phyloP scores from a whole-genome alignment of 53 echinoderm and acorn worm species.

The Glandiceps talaboti region DNA sequence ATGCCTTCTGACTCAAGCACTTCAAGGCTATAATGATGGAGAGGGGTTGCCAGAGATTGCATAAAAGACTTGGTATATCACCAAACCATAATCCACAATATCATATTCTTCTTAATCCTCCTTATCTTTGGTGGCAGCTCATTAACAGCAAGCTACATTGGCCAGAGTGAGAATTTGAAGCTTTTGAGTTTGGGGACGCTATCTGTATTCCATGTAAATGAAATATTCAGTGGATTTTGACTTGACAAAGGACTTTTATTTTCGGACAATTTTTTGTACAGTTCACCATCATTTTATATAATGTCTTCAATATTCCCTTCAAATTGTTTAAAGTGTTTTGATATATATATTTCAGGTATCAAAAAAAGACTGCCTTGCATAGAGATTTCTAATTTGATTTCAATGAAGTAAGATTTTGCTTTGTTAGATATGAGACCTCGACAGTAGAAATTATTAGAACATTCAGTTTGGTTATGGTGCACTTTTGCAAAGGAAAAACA shows the following conservation, averaged over 20 bases:
- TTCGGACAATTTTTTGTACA: not conserved
- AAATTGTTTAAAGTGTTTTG: no score
- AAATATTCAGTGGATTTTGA: not conserved
- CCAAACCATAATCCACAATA: not conserved
- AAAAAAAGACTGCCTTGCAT: no score
- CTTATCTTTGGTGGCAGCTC: not conserved
- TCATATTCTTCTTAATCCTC: not conserved
- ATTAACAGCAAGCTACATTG: not conserved
- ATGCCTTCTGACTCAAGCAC: no score
- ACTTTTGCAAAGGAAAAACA: no score
- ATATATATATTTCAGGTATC: no score
- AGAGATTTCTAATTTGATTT: no score
- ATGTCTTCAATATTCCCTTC: no score
- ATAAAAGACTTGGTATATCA: not conserved
- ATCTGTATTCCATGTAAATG: not conserved
- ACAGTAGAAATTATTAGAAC: no score
- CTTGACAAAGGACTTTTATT: not conserved
- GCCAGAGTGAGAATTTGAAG: not conserved
- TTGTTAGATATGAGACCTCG: no score
- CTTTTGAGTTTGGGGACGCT: not conserved
- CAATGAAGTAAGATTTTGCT: no score
- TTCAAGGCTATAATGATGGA: no score
- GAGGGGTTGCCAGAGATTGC: not conserved
- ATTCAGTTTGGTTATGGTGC: no score
- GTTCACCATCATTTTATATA: not conserved